A percentile compares a stretch with the other conserved stretches of the same genome.
phyloP scores from a whole-genome alignment of 1,140 invertebrate species.

The Belonocnema kinseyi region DNA sequence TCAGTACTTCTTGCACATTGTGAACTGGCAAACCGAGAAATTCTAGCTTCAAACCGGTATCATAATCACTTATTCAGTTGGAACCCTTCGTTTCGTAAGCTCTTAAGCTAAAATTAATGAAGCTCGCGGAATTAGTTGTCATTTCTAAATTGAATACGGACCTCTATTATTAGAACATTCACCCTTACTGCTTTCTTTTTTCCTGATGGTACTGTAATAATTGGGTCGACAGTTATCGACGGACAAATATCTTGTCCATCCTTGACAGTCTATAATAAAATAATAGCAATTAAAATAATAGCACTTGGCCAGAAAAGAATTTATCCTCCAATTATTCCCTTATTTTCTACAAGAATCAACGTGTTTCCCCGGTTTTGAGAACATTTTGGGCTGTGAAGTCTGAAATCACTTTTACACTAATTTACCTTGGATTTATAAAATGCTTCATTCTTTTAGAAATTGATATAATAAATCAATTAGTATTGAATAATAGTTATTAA shows the following conservation, averaged over 20 bases:
- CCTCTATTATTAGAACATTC: neutral
- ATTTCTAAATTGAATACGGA: neutral
- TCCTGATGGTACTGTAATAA: neutral
- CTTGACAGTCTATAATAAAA: neutral
- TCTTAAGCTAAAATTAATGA: slow-evolving; percentile 4
- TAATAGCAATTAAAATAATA: neutral
- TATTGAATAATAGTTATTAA: no score
- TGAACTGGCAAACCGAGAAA: slow-evolving; percentile 10
- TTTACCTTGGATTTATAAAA: no score
- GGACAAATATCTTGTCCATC: neutral
- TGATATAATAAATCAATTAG: no score
- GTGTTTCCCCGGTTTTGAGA: no score
- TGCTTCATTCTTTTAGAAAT: no score
- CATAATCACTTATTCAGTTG: slow-evolving; percentile 21
- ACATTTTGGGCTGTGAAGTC: no score
- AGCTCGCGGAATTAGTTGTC: neutral
- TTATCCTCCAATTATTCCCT: no score
- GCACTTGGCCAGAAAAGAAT: no score
- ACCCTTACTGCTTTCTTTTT: neutral
- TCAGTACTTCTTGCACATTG: neutral
- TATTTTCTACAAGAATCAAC: no score
- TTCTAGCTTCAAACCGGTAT: slow-evolving; percentile 9
- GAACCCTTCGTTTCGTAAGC: slow-evolving; percentile 10
- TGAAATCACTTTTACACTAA: no score
- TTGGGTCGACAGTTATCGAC: neutral